These are phyloP conservation scores for Bucco capensis DNA, from an alignment of 2,113 vertebrate genomes.

Conservation along the genomic window DNA sequence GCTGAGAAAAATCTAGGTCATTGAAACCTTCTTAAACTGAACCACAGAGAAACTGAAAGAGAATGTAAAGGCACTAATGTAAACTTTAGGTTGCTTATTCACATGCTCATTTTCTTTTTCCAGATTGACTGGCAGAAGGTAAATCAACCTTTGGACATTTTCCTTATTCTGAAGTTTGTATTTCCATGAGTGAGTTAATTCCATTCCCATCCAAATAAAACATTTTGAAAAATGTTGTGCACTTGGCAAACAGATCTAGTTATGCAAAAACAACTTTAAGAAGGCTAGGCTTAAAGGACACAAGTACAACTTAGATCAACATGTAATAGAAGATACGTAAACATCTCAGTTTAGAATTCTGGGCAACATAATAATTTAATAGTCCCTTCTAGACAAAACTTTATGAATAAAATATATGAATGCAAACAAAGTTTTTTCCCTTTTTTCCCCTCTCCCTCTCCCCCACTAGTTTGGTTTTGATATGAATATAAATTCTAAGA, in stretches of 20 bases:
- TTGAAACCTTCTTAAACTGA: slow-evolving; percentile 19
- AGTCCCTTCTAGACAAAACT: neutral
- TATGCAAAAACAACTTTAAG: neutral
- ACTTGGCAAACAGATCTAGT: neutral
- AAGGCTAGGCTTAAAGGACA: neutral
- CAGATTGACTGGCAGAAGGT: neutral
- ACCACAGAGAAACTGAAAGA: neutral
- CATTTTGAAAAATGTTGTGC: neutral
- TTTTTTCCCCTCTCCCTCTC: too few relatives aligned
- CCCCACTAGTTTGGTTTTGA: neutral
- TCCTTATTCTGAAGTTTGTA: neutral
- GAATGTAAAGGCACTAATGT: neutral
- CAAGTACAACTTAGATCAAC: neutral
- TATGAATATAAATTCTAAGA: neutral
- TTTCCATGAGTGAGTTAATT: neutral
- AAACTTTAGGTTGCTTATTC: neutral
- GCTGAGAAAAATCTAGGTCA: slow-evolving; percentile 44
- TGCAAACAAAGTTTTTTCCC: neutral
- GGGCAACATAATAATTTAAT: neutral
- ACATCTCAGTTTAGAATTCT: neutral
- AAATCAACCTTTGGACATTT: neutral
- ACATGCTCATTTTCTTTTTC: neutral
- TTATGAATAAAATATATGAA: neutral
- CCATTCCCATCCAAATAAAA: neutral
- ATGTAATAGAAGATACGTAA: neutral